phyloP scores from a whole-genome alignment of 2,888 invertebrate species.

The Drosophila diplacantha region DNA sequence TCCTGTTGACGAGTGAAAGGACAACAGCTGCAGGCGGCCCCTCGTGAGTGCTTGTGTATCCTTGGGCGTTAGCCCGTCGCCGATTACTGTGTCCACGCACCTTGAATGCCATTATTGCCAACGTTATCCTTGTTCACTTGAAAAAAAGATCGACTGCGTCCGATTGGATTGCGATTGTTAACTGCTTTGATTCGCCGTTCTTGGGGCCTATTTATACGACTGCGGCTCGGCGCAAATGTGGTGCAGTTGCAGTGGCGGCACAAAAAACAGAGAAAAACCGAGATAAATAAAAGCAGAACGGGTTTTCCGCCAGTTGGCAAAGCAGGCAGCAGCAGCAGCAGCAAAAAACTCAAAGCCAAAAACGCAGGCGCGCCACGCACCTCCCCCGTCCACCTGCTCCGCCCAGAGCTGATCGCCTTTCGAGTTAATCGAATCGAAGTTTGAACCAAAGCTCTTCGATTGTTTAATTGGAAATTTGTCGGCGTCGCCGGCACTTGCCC shows the following conservation, averaged over 20 bases:
- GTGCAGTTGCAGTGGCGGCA: slow-evolving; percentile 31
- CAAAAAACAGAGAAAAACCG: slow-evolving; percentile 4
- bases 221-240: slow-evolving; percentile 47
- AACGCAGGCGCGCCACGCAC: slow-evolving; percentile 52
- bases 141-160: slow-evolving; percentile 46
- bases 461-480: slow-evolving; percentile 61
- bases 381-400: slow-evolving; percentile 36
- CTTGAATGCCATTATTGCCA: slow-evolving; percentile 69
- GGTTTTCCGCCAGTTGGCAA: slow-evolving; percentile 60
- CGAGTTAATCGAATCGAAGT: slow-evolving; percentile 46
- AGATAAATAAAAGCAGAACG: slow-evolving; percentile 42
- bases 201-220: slow-evolving; percentile 67
- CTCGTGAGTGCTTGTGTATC: background rate
- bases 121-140: slow-evolving; percentile 29
- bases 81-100: slow-evolving; percentile 49
- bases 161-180: slow-evolving; percentile 42
- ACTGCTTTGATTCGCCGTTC: slow-evolving; percentile 68
- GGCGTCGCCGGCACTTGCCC: slow-evolving; percentile 12
- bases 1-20: slow-evolving; percentile 20
- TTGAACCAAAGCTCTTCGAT: slow-evolving; percentile 41
- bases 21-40: slow-evolving; percentile 18
- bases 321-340: slow-evolving; percentile 50
- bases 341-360: slow-evolving; percentile 13
- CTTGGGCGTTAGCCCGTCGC: background rate
- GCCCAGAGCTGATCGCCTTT: slow-evolving; percentile 51